These are phyloP conservation scores for Drosophila anomalata DNA, from an alignment of 2,888 invertebrate genomes.

Conservation along the genomic window DNA sequence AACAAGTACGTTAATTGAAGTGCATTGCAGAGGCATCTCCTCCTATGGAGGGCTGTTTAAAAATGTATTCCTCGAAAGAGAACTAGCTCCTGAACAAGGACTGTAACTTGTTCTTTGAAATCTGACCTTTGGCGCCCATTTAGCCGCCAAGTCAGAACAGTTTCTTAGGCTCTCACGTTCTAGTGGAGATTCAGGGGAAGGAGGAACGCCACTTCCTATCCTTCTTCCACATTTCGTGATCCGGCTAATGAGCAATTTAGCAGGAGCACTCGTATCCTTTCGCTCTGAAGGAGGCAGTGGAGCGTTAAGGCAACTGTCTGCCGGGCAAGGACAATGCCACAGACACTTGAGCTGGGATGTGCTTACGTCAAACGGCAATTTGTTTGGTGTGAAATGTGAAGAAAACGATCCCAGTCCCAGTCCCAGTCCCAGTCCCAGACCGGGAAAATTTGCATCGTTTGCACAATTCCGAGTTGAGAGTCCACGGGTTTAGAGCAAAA, in stretches of 20 bases:
- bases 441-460: slow-evolving; percentile 36
- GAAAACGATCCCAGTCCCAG: slow-evolving; percentile 11
- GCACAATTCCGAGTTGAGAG: slow-evolving; percentile 3
- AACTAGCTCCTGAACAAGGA: too few species aligned
- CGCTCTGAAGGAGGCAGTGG: slow-evolving; percentile 32
- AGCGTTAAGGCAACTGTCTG: slow-evolving; percentile 56
- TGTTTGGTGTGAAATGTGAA: slow-evolving; percentile 8
- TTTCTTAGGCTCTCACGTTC: slow-evolving; percentile 36
- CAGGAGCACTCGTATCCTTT: slow-evolving; percentile 21
- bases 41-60: not conserved
- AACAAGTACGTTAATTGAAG: slow-evolving; percentile 1
- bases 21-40: not conserved
- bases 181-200: not conserved
- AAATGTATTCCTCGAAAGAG: too few species aligned
- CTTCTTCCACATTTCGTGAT: slow-evolving; percentile 29
- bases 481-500: not conserved
- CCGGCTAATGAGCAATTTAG: slow-evolving; percentile 47
- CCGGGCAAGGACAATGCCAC: slow-evolving; percentile 38
- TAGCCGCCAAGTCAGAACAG: not conserved
- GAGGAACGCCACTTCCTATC: slow-evolving; percentile 9
- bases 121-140: slow-evolving; percentile 19
- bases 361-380: slow-evolving; percentile 38
- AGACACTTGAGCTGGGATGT: slow-evolving; percentile 46
- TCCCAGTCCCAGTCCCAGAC: slow-evolving; percentile 6
- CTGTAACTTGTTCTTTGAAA: slow-evolving; percentile 1